Evolutionary conservation across 2,797 vertebrate species (phyloP).

Genomic region (Propithecus deckenii): DNA sequence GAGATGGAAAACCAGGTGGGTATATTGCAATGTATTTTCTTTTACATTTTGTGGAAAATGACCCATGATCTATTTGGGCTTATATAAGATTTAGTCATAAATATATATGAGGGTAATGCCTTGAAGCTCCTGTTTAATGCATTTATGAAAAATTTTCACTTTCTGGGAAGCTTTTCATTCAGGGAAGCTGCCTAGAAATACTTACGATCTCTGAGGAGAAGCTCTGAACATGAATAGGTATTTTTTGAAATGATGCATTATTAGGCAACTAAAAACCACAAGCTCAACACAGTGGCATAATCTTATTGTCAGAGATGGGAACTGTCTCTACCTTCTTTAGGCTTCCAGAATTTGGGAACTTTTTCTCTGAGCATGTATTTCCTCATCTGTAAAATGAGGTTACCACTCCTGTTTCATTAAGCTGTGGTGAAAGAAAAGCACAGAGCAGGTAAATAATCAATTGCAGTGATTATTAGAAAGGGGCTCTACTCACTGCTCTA

Average conservation of each 20-base stretch:
- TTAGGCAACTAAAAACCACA: background rate
- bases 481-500: background rate
- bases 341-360: background rate
- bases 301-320: background rate
- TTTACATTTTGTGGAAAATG: background rate
- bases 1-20: constrained; percentile 1
- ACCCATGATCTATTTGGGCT: background rate
- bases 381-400: background rate
- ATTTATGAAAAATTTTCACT: constrained; percentile 44
- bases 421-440: background rate
- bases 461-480: background rate
- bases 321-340: background rate
- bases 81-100: constrained; percentile 44
- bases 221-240: background rate
- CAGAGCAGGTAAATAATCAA: background rate
- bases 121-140: constrained; percentile 41
- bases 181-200: constrained; percentile 6
- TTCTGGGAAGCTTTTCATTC: constrained; percentile 36
- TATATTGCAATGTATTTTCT: background rate
- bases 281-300: background rate
- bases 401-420: background rate
- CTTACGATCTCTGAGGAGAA: background rate
- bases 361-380: background rate
- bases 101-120: constrained; percentile 41
- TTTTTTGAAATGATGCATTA: background rate